Conservation (phyloP, 2,888 invertebrate species). For the Lacanobia wlatinum region DNA sequence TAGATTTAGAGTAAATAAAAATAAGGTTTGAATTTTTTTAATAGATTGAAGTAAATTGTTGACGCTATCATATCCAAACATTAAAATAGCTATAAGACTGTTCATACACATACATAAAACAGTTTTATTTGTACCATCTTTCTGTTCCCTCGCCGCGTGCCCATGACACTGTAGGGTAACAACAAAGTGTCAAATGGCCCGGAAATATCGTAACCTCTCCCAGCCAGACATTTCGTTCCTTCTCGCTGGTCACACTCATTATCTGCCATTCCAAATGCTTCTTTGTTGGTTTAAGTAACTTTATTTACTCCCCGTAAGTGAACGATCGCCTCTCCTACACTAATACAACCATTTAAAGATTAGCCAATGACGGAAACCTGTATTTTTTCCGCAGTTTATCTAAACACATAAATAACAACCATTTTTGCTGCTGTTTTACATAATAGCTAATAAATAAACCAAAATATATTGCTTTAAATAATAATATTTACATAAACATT, state of each 20-base stretch:
- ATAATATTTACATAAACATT: constrained; percentile 55
- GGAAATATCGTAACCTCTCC: constrained; percentile 88
- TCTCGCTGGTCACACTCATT: constrained; percentile 87
- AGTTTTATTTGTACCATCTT: constrained; percentile 66
- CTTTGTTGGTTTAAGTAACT: constrained; percentile 86
- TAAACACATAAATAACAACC: constrained; percentile 34
- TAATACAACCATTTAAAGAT: constrained; percentile 50
- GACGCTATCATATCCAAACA: constrained; percentile 19
- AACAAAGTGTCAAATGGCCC: constrained; percentile 88
- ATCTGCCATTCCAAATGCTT: constrained; percentile 85
- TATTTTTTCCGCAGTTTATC: constrained; percentile 38
- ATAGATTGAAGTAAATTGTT: not conserved
- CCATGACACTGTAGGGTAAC: constrained; percentile 84
- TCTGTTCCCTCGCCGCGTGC: constrained; percentile 75
- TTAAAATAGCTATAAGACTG: constrained; percentile 27
- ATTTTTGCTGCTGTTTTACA: constrained; percentile 53
- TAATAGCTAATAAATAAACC: constrained; percentile 57
- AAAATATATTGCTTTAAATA: constrained; percentile 49
- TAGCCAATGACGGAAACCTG: constrained; percentile 44
- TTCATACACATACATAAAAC: constrained; percentile 50
- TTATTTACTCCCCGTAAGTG: constrained; percentile 81
- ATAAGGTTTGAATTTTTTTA: too few species aligned
- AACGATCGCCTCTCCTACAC: constrained; percentile 41
- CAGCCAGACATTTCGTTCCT: constrained; percentile 86
- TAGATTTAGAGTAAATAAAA: too few species aligned